Conservation (phyloP, 1,140 invertebrate genomes). For the Nebria ingens region DNA sequence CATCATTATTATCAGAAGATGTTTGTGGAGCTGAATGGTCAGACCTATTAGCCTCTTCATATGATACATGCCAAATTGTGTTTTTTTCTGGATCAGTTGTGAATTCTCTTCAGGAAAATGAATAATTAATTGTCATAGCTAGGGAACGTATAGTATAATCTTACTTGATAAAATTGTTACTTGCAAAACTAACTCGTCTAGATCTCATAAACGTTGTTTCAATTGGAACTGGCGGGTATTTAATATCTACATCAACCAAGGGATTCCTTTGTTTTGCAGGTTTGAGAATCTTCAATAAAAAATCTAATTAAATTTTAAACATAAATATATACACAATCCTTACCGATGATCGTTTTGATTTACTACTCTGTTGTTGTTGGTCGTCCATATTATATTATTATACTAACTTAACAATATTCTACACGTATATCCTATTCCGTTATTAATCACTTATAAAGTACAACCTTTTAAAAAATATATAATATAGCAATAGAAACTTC, state of each 20-base stretch:
- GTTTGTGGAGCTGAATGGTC: neutral
- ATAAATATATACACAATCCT: neutral
- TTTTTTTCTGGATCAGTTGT: neutral
- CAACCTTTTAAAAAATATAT: no score
- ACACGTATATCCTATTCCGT: no score
- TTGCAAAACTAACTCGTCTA: constrained; percentile 1
- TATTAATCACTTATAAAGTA: no score
- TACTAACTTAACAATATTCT: neutral
- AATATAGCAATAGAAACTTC: no score
- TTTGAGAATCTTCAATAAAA: neutral
- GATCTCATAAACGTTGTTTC: constrained; percentile 1
- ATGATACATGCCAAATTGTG: neutral
- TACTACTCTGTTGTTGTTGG: neutral
- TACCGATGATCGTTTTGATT: neutral
- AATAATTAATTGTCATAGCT: neutral
- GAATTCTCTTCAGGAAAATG: neutral
- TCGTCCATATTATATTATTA: neutral
- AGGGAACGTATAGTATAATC: neutral
- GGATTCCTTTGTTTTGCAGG: neutral
- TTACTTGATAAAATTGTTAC: constrained; percentile 1
- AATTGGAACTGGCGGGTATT: neutral
- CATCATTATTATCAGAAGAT: neutral
- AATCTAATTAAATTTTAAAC: neutral
- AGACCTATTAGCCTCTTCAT: neutral
- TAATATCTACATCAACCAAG: neutral